phyloP scores from a whole-genome alignment of 2,797 vertebrate species.

The Numenius phaeopus region DNA sequence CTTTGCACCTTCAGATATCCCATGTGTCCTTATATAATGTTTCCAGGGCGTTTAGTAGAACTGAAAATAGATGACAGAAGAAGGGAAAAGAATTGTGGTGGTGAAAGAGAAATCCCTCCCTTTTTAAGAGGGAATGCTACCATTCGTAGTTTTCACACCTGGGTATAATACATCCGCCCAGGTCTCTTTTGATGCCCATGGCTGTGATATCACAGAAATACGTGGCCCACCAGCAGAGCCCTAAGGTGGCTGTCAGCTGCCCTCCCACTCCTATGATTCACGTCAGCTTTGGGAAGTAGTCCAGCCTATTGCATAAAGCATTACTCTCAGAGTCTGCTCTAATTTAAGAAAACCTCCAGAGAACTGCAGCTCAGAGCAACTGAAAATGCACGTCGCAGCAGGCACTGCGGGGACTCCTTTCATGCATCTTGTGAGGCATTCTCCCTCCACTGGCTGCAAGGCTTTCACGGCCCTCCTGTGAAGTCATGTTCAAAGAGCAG shows the following conservation, averaged over 20 bases:
- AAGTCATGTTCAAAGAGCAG: not conserved
- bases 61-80: not conserved
- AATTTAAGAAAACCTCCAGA: not conserved
- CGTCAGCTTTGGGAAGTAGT: not conserved
- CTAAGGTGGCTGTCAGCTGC: not conserved
- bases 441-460: not conserved
- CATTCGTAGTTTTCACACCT: not conserved
- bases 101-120: not conserved
- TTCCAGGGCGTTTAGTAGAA: not conserved
- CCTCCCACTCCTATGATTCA: not conserved
- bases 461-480: not conserved
- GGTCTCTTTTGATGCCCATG: not conserved
- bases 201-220: not conserved
- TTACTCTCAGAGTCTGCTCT: not conserved
- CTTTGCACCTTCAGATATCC: not conserved
- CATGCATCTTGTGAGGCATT: not conserved
- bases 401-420: not conserved
- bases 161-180: not conserved
- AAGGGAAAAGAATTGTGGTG: not conserved
- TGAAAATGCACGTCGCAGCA: not conserved
- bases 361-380: not conserved
- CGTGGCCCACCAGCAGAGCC: not conserved
- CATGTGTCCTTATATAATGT: accelerated
- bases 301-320: not conserved
- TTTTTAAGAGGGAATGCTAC: not conserved